Evolutionary conservation across 37 sponge, comb jelly and placozoan genomes (phyloP).

Genomic region (Diacarnus erythraeanus): DNA sequence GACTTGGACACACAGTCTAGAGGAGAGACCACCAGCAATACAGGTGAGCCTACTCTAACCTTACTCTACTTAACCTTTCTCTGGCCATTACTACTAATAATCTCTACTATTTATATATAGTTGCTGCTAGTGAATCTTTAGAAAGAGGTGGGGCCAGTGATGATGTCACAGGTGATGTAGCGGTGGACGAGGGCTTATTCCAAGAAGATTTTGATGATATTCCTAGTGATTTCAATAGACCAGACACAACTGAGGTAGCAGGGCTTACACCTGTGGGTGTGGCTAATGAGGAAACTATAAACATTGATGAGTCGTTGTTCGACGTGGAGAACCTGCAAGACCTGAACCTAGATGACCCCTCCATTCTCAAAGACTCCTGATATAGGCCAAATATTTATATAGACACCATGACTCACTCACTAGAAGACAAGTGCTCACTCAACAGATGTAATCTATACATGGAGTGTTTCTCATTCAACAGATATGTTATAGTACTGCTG

Average conservation of each 20-base stretch:
- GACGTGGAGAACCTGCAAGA: conserved; percentile 37
- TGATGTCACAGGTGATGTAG: neutral
- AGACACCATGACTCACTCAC: no score
- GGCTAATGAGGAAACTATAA: conserved; percentile 6
- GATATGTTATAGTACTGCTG: neutral
- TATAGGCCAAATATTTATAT: no score
- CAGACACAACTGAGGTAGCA: neutral
- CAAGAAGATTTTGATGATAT: conserved; percentile 6
- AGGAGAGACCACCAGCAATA: neutral
- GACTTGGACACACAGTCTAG: neutral
- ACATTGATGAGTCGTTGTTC: conserved; percentile 53
- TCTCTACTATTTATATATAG: no score
- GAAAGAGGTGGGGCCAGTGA: neutral
- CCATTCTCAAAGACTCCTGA: neutral
- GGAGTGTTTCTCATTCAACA: no score
- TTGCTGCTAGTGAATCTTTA: neutral
- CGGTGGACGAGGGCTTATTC: conserved; percentile 13
- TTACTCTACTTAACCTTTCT: no score
- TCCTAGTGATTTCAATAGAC: neutral
- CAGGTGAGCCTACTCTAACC: neutral
- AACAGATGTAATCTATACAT: no score
- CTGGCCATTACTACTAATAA: no score
- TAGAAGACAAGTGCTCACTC: no score
- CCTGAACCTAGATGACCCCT: conserved; percentile 31
- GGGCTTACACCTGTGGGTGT: neutral